phyloP scores from a whole-genome alignment of 2,113 vertebrate species.

The Trochalopteron elliotii region DNA sequence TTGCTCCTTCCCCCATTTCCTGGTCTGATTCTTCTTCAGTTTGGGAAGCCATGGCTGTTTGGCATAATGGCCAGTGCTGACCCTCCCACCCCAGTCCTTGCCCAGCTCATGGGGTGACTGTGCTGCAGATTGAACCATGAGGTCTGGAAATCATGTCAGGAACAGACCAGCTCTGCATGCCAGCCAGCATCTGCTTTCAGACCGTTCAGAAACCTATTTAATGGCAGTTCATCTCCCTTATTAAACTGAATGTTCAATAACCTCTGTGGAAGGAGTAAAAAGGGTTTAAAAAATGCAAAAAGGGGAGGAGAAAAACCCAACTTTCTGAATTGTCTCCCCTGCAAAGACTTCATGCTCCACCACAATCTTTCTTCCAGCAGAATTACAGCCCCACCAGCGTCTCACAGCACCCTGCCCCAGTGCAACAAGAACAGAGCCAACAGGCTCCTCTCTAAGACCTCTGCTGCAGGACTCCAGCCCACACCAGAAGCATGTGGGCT shows the following conservation, averaged over 20 bases:
- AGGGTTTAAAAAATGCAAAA: neutral
- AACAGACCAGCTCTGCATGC: neutral
- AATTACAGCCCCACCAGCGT: neutral
- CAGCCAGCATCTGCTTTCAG: neutral
- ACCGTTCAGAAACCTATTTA: neutral
- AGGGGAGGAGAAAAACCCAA: neutral
- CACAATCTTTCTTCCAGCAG: neutral
- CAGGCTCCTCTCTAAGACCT: neutral
- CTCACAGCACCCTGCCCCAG: neutral
- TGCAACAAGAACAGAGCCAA: neutral
- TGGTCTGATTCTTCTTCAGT: neutral
- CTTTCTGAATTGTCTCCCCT: neutral
- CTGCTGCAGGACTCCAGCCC: neutral
- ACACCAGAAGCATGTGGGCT: neutral
- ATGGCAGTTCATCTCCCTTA: neutral
- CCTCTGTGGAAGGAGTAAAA: neutral
- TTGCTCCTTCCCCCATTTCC: neutral
- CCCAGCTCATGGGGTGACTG: neutral
- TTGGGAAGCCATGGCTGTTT: neutral
- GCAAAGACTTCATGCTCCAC: neutral
- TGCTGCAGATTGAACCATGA: neutral
- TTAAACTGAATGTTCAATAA: neutral
- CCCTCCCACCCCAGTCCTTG: neutral
- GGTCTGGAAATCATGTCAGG: neutral
- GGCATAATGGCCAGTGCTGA: neutral